Percentiles rank a stretch among this genome's conserved stretches.
Evolutionary conservation across 2,888 invertebrate genomes (phyloP).

Genomic region (Rhagium mordax): DNA sequence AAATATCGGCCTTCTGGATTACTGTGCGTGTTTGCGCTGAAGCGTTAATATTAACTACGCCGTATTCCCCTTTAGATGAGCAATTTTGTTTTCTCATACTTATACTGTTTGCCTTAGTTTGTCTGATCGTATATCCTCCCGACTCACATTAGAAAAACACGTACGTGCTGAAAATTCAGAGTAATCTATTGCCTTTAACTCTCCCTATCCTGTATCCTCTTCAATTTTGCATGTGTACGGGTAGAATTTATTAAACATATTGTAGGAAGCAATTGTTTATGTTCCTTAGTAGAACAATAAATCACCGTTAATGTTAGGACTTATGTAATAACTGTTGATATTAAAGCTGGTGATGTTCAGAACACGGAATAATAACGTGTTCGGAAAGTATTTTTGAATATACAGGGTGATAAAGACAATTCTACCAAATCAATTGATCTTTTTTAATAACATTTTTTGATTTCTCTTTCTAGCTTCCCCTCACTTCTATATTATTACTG

Average conservation of each 20-base stretch:
- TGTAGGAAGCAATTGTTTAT: background rate
- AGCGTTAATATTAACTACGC: conserved; percentile 8
- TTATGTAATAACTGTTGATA: background rate
- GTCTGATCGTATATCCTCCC: conserved; percentile 19
- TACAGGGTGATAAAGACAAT: too few relatives aligned
- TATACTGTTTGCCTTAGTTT: conserved; percentile 26
- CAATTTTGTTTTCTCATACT: conserved; percentile 14
- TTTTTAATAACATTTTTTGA: too few relatives aligned
- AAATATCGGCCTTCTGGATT: background rate
- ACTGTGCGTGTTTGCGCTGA: background rate
- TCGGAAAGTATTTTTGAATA: too few relatives aligned
- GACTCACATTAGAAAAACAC: conserved; percentile 14
- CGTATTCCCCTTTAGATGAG: background rate
- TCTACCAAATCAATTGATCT: too few relatives aligned
- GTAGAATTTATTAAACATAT: background rate
- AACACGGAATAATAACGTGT: too few relatives aligned
- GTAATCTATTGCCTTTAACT: conserved; percentile 14
- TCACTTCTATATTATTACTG: too few relatives aligned
- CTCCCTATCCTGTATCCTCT: background rate
- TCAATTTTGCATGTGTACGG: background rate
- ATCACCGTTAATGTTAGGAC: background rate
- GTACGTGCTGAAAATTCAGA: conserved; percentile 11
- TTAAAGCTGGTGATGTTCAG: too few relatives aligned
- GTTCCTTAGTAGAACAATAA: background rate
- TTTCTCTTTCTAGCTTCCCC: too few relatives aligned